These are phyloP conservation scores for Limenitis camilla DNA, from an alignment of 2,888 invertebrate genomes.

Conservation along the genomic window DNA sequence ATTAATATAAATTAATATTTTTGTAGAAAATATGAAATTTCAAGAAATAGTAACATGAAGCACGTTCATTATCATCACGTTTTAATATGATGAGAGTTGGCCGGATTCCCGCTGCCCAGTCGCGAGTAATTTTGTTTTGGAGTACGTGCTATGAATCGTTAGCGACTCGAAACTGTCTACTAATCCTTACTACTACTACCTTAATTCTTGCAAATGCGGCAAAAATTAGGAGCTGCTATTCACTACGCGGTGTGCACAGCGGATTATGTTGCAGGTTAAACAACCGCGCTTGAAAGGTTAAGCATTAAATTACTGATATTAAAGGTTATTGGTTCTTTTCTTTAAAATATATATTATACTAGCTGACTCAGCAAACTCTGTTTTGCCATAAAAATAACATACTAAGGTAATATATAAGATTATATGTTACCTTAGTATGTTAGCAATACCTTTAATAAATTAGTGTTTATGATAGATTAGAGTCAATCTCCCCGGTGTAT, in stretches of 20 bases:
- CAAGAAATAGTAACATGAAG: slow-evolving; percentile 42
- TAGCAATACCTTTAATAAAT: no score
- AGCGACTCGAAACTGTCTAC: slow-evolving; percentile 35
- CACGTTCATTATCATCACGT: slow-evolving; percentile 60
- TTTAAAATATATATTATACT: no score
- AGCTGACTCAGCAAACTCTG: no score
- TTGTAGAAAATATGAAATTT: slow-evolving; percentile 25
- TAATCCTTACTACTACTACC: slow-evolving; percentile 23
- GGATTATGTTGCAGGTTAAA: not conserved
- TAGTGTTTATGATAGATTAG: no score
- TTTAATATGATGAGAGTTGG: slow-evolving; percentile 68
- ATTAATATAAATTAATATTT: not conserved
- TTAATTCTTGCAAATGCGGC: slow-evolving; percentile 13
- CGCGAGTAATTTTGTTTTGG: slow-evolving; percentile 59
- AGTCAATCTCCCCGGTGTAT: no score
- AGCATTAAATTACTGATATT: no score
- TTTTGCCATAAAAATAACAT: no score
- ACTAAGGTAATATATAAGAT: no score
- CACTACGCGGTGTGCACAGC: not conserved
- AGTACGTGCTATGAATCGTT: slow-evolving; percentile 59
- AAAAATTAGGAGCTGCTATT: slow-evolving; percentile 6
- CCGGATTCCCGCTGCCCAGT: slow-evolving; percentile 52
- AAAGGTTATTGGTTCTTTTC: no score
- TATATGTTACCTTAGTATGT: no score
- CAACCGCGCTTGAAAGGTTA: no score